Base-by-base conservation (phyloP, 2,797 vertebrate species). In the Chelon labrosus region DNA sequence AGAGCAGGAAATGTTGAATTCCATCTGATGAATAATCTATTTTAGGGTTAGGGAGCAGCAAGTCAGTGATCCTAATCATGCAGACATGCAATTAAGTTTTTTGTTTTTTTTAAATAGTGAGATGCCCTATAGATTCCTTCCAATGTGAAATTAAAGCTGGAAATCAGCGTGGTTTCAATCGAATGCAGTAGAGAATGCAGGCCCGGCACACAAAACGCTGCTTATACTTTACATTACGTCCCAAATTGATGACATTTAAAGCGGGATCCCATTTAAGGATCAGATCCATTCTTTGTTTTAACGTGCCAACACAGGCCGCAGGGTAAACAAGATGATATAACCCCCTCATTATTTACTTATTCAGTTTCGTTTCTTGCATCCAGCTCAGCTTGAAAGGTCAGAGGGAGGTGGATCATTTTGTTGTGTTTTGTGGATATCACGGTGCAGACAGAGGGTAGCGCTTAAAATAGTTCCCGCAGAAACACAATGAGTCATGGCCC, bases 301-400 rank as follows among this genome's bases (percentile, higher is more conserved):
- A 55, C 37, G 7, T 68, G 55, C 65, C 63, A 82, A 81, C 68
- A 83, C 73, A 89, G 83, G 73, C 78, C 75, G 70, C 55, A 42
- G 59, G 59, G 73, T 49, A 80, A 81, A 87, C 84, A 82, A 88
- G 77, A 77, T 88, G 85, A 84, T 85, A 78, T 85, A 88, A 88
- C 85, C 66, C 75, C 25, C 68, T 84, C 72, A 82, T 87, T 56
- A 84, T 84, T 89, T 85, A 86, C 89, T 86, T 79, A 84, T 86
- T 78, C 72, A 10, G 73, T 83, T 83, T 89, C 3, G 73, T 82
- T 89, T 82, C 59, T 56, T 77, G 65, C 76, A 55, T 83, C 73
- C 61, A 59, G 84, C 80, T 79, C 59, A 50, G 57, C 52, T n/a
- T 50, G 55, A 87, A 91, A 91, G 88, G 88, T 90, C 85, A 90